Evolutionary conservation across 1,140 invertebrate species (phyloP), one percentile per base, ranked within the genome.

Genomic region (Anastrepha obliqua): DNA sequence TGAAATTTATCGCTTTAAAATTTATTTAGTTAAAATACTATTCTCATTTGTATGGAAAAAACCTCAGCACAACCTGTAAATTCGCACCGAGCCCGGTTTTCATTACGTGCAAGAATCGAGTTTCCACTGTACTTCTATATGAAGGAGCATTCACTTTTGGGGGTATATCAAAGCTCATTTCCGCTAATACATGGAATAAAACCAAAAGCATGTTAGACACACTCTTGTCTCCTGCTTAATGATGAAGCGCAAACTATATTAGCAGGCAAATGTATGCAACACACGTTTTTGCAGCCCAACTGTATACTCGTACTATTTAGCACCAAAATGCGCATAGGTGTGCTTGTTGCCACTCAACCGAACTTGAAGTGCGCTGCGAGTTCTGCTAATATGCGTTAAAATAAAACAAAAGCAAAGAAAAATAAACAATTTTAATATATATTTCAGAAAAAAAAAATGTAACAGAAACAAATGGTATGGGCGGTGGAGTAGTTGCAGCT

Each of bases 141-240:
- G 29, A 29, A 29, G 29, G 8, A 15, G 8, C 64, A 67, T 67
- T 39, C 64, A 5, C 64, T 67, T 67, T 67, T 74, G 70, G 70
- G 29, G 70, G 42, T 74, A 74, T 74, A 81, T 81, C 74, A 81
- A 81, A 81, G 74, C 74, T 81, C 47, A 81, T 42, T 81, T 81
- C 74, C 74, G 74, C 74, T 81, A 81, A 81, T 29, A 81, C 9
- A 51, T 58, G n/a, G 20, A n/a, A 20, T 81, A 81, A 81, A 29
- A 4, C 17, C 74, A 55, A 81, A 81, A 81, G 44, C 74, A 20
- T n/a, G 20, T 42, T 55, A 55, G 51, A 55, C 51, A 62, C 60
- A 6, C 60, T 15, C 74, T n/a, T 20, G 74, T 81, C 47, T 81
- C n/a, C 74, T 55, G 47, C 74, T n/a, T 74, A 74, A 74, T 74